phyloP scores from a whole-genome alignment of 2,113 vertebrate species.

The Lates calcarifer region DNA sequence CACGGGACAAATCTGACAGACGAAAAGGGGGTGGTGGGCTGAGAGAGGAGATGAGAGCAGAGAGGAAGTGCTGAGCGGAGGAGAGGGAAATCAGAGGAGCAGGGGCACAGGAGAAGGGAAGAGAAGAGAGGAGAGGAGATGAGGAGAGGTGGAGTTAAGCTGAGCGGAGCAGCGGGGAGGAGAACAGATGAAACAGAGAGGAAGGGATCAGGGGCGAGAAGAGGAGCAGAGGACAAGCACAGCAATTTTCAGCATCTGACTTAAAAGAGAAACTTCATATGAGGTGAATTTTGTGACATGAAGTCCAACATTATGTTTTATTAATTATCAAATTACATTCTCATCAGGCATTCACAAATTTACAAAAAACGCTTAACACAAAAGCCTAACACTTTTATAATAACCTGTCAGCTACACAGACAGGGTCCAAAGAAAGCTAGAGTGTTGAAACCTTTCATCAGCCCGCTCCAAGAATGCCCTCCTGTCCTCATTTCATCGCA shows the following conservation, averaged over 20 bases:
- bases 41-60: constrained; percentile 17
- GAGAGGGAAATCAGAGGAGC: constrained; percentile 34
- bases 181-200: constrained; percentile 42
- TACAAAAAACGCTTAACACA: neutral
- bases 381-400: constrained; percentile 8
- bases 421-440: neutral
- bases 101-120: constrained; percentile 5
- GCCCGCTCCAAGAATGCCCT: constrained; percentile 9
- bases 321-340: constrained; percentile 6
- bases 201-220: constrained; percentile 15
- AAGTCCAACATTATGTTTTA: constrained; percentile 4
- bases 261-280: constrained; percentile 14
- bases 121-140: constrained; percentile 42
- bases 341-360: neutral
- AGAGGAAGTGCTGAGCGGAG: constrained; percentile 49
- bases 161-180: constrained; percentile 43
- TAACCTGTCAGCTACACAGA: constrained; percentile 3
- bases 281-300: constrained; percentile 1
- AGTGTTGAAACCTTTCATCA: constrained; percentile 30
- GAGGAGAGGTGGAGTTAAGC: constrained; percentile 50
- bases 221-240: constrained; percentile 14
- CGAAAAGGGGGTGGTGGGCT: constrained; percentile 34
- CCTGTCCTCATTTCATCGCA: constrained; percentile 21
- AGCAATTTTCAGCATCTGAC: constrained; percentile 11
- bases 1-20: constrained; percentile 76